Conservation (phyloP, 2,113 vertebrate genomes). For the Bubo bubo region DNA sequence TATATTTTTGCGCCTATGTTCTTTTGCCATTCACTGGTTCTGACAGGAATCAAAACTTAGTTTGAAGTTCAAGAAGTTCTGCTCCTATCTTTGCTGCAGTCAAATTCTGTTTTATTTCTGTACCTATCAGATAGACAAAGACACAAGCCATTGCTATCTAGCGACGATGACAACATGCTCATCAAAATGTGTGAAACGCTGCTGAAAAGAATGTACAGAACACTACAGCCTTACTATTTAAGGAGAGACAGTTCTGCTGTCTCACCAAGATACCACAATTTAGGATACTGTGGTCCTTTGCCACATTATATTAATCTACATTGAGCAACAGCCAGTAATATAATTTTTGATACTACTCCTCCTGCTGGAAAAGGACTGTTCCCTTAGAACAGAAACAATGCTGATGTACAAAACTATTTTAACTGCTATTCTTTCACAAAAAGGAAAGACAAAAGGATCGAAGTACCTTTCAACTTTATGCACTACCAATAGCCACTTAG, state of each 20-base stretch:
- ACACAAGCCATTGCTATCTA: neutral
- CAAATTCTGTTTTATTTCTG: neutral
- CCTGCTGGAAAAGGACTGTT: neutral
- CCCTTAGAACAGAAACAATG: neutral
- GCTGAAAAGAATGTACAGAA: neutral
- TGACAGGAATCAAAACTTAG: neutral
- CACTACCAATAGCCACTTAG: neutral
- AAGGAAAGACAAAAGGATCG: neutral
- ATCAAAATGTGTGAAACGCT: neutral
- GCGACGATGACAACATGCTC: neutral
- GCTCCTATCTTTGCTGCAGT: neutral
- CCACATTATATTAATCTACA: accelerated
- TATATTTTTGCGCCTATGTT: neutral
- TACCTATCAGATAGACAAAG: neutral
- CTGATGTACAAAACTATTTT: neutral
- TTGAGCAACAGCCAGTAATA: neutral
- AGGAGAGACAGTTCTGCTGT: neutral
- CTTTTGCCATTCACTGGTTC: neutral
- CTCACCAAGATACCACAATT: neutral
- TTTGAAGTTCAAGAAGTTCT: neutral
- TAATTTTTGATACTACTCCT: neutral
- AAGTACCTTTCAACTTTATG: neutral
- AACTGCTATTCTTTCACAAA: neutral
- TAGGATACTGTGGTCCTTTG: neutral
- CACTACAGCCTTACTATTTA: neutral